Evolutionary conservation across 1,140 invertebrate genomes (phyloP).

Genomic region (Aleiodes sp.): DNA sequence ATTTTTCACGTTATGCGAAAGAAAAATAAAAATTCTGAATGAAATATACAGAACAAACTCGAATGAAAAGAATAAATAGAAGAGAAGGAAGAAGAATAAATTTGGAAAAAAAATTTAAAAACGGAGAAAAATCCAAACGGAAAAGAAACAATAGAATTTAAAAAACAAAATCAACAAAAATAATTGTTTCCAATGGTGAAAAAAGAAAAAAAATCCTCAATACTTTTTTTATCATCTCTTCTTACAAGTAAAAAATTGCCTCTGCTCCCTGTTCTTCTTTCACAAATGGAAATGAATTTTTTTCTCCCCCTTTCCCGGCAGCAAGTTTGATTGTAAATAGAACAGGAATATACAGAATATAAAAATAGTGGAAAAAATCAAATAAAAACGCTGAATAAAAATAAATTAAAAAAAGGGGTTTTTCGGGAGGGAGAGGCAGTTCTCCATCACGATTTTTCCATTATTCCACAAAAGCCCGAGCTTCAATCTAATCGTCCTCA

Average conservation of each 20-base stretch:
- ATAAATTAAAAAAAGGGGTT: not conserved
- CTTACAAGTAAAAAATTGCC: not conserved
- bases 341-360: not conserved
- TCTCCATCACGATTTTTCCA: slow-evolving; percentile 34
- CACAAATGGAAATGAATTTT: not conserved
- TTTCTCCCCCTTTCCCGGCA: too few relatives aligned
- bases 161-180: not conserved
- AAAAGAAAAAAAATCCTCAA: not conserved
- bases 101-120: not conserved
- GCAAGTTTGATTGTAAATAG: not conserved
- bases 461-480: slow-evolving; percentile 34
- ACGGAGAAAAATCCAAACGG: not conserved
- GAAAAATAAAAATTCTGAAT: not conserved
- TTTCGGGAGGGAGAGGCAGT: not conserved
- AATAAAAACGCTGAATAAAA: not conserved
- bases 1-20: slow-evolving; percentile 3
- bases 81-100: not conserved
- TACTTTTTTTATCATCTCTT: not conserved
- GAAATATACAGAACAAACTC: not conserved
- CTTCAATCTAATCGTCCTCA: slow-evolving; percentile 40
- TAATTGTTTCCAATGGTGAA: not conserved
- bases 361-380: not conserved
- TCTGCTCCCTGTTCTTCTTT: not conserved
- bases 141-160: not conserved
- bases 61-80: not conserved